These are phyloP conservation scores for Hetaerina americana DNA, from an alignment of 1,140 invertebrate species.

Conservation along the genomic window DNA sequence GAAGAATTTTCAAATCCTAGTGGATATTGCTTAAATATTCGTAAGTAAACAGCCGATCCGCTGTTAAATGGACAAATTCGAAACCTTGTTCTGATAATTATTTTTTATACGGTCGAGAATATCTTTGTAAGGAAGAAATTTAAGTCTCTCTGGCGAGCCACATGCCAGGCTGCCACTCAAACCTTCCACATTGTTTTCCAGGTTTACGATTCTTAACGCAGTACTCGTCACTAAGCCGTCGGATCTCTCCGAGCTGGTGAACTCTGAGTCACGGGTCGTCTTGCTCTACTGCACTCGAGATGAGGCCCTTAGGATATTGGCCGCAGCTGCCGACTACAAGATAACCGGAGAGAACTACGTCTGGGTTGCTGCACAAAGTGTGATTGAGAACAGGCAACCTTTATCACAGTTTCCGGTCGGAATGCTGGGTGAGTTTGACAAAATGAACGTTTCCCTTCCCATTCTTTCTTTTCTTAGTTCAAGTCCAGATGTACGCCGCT, in stretches of 20 bases:
- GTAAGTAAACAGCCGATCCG: too few relatives aligned
- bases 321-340: constrained; percentile 63
- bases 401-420: constrained; percentile 77
- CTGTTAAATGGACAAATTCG: too few relatives aligned
- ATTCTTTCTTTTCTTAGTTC: background rate
- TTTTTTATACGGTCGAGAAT: too few relatives aligned
- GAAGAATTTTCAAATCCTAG: too few relatives aligned
- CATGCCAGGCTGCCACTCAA: background rate
- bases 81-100: too few relatives aligned
- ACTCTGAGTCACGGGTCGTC: constrained; percentile 86
- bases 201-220: constrained; percentile 70
- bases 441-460: background rate
- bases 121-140: too few relatives aligned
- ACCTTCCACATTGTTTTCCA: constrained; percentile 17
- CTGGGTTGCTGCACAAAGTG: constrained; percentile 93
- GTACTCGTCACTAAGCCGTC: constrained; percentile 57
- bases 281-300: constrained; percentile 79
- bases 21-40: too few relatives aligned
- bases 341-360: constrained; percentile 90
- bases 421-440: constrained; percentile 64
- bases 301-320: constrained; percentile 74
- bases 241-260: constrained; percentile 62
- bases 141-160: too few relatives aligned
- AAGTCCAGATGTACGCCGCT: too few relatives aligned
- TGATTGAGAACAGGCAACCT: constrained; percentile 64